A percentile compares a stretch with the other conserved stretches of the same genome.
Evolutionary conservation across 2,113 vertebrate genomes (phyloP).

Genomic region (Ceyx margarethae): DNA sequence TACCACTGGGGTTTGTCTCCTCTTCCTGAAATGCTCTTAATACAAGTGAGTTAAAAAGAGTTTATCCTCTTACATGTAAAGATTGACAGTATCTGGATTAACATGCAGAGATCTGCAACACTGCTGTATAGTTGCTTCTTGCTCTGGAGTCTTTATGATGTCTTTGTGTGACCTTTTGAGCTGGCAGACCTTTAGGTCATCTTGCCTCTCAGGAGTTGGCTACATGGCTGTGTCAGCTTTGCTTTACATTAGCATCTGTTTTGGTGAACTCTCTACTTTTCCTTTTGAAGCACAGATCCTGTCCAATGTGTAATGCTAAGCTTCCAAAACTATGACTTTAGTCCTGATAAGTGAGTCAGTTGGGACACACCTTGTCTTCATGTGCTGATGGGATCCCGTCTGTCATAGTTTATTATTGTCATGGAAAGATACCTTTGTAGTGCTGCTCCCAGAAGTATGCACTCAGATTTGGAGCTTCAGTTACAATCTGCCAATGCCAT

Average conservation of each 20-base stretch:
- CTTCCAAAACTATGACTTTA: neutral
- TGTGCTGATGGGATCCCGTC: neutral
- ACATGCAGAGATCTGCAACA: neutral
- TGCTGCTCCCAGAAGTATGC: neutral
- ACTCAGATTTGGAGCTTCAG: neutral
- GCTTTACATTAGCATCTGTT: neutral
- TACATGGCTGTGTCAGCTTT: neutral
- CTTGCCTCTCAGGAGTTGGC: neutral
- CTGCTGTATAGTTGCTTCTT: neutral
- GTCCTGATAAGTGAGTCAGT: neutral
- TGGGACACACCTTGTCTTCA: neutral
- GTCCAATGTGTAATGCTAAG: neutral
- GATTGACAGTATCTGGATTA: neutral
- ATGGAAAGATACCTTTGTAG: neutral
- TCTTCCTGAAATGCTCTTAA: neutral
- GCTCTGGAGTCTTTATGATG: neutral
- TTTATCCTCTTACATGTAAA: neutral
- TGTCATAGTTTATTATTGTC: neutral
- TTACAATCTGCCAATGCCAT: neutral
- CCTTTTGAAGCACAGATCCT: neutral
- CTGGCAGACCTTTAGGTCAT: neutral
- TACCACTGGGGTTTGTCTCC: neutral
- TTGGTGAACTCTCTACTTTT: neutral
- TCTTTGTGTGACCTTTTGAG: neutral
- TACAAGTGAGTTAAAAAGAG: neutral